phyloP scores from a whole-genome alignment of 2,797 vertebrate genomes.

The Pachyuromys duprasi region DNA sequence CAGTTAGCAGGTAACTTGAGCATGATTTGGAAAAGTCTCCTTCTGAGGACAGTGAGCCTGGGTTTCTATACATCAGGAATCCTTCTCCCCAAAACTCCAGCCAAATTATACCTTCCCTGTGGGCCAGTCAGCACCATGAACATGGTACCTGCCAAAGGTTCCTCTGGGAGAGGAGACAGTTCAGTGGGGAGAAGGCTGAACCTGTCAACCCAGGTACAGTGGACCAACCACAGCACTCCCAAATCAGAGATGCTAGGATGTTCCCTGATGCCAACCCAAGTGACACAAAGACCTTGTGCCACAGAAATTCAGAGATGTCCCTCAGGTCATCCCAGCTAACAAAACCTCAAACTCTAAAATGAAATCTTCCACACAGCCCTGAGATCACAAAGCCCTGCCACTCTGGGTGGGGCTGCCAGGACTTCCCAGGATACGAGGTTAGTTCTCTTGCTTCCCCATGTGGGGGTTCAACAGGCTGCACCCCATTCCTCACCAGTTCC shows the following conservation, averaged over 20 bases:
- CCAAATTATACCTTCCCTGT: background rate
- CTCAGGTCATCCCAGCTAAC: background rate
- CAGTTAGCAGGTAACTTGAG: slow-evolving; percentile 51
- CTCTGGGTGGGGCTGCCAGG: background rate
- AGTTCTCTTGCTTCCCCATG: background rate
- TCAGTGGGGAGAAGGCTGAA: background rate
- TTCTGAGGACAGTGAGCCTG: background rate
- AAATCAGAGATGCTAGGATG: background rate
- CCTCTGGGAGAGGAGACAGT: background rate
- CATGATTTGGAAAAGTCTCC: slow-evolving; percentile 32
- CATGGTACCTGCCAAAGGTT: background rate
- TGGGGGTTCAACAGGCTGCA: background rate
- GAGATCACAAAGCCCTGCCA: background rate
- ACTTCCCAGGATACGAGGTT: background rate
- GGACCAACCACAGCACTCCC: background rate
- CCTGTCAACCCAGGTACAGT: background rate
- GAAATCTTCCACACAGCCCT: background rate
- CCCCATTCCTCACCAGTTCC: background rate
- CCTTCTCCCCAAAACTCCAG: background rate
- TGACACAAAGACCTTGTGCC: background rate
- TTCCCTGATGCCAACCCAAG: background rate
- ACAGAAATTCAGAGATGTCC: background rate
- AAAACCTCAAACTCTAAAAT: slow-evolving; percentile 37
- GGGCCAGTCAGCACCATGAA: background rate
- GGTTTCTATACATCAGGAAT: background rate